These are phyloP conservation scores for Halichoeres trimaculatus DNA, from an alignment of 2,113 vertebrate species.

Conservation along the genomic window DNA sequence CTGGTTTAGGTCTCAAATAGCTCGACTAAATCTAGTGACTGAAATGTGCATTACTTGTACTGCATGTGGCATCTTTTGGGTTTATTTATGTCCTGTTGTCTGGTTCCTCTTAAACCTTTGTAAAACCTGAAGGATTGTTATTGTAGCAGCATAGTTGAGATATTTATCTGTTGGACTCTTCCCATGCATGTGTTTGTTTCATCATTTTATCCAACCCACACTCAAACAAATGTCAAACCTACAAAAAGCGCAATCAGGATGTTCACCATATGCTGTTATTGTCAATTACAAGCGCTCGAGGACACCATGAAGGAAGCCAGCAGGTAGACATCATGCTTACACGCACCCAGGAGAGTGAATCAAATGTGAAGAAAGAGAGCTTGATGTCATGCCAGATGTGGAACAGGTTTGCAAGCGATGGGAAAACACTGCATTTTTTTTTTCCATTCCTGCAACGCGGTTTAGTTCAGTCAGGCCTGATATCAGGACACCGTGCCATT, in stretches of 20 bases:
- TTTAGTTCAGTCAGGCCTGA: slow-evolving; percentile 43
- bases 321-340: slow-evolving; percentile 51
- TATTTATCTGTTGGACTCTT: slow-evolving; percentile 44
- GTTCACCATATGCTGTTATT: slow-evolving; percentile 47
- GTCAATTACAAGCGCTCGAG: slow-evolving; percentile 43
- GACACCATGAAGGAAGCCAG: slow-evolving; percentile 49
- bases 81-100: slow-evolving; percentile 15
- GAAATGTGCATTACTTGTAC: slow-evolving; percentile 35
- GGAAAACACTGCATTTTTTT: slow-evolving; percentile 49
- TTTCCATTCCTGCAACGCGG: slow-evolving; percentile 14
- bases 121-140: slow-evolving; percentile 51
- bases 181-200: slow-evolving; percentile 23
- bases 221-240: slow-evolving; percentile 31
- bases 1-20: slow-evolving; percentile 29
- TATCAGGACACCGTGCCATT: slow-evolving; percentile 50
- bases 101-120: slow-evolving; percentile 21
- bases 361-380: slow-evolving; percentile 46
- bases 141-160: slow-evolving; percentile 71
- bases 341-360: slow-evolving; percentile 47
- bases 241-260: slow-evolving; percentile 43
- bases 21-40: slow-evolving; percentile 3
- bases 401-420: slow-evolving; percentile 57
- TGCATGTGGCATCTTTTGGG: slow-evolving; percentile 28
- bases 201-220: slow-evolving; percentile 32
- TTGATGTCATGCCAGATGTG: slow-evolving; percentile 62